Evolutionary conservation across 2,797 vertebrate species (phyloP), one percentile per base, ranked within the genome.

Genomic region (Gallinago solitaria): DNA sequence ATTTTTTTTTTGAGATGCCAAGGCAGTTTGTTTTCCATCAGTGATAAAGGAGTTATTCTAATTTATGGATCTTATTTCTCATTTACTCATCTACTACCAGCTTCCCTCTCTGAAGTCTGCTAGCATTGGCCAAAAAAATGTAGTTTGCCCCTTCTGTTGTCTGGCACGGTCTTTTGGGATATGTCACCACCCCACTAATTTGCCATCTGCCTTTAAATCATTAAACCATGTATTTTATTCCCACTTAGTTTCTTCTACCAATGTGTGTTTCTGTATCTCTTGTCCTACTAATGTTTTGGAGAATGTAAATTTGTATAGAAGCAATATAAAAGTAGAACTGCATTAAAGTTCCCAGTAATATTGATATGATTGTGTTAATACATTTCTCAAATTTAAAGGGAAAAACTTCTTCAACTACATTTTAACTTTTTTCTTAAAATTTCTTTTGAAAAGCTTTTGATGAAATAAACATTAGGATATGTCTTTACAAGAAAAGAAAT

Each of bases 141-240:
- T 89, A 21, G 39, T 81, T 76, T 54, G 57, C 57, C 53, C 78
- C 82, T 91, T 93, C 92, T 97, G 93, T 47, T 86, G 82, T 87
- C 93, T 96, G 96, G 79, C 90, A 68, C 16, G 0, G 57, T 53
- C 33, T 65, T 80, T 43, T 61, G 75, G 64, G 32, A 48, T 89
- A 24, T 83, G 76, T 92, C 86, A 91, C 60, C 30, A 85, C 53
- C 53, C 54, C 30, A n/a, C 53, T 80, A 53, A 87, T 89, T 80
- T 76, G 68, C 93, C 93, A 94, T 95, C 93, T 97, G 95, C 61
- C 83, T 51, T 91, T 74, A 63, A 41, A 65, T 84, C 47, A 15
- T 51, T 41, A 41, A 41, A 41, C 41, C 41, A 41, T 16, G 41
- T 41, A 15, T 37, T 37, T 37, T 37, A 37, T 37, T 37, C 37